Percentiles rank a stretch among this genome's conserved stretches.
Conservation (phyloP, 2,888 invertebrate species). For the Rhamnusium bicolor region DNA sequence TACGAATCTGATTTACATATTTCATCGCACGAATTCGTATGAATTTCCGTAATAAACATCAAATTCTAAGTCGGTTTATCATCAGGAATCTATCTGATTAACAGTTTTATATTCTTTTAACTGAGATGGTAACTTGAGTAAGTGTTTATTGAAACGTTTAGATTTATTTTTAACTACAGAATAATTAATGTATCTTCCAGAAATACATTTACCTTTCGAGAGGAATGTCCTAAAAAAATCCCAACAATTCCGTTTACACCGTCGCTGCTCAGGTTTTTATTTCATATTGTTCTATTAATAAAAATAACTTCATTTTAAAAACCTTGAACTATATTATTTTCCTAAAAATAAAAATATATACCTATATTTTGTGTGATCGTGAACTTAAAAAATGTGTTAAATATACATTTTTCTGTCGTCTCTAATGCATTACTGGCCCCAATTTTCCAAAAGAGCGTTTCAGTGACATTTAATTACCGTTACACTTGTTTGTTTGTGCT, state of each 20-base stretch:
- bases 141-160: no score
- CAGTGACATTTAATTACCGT: conserved; percentile 39
- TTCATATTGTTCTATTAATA: not conserved
- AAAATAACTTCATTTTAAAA: not conserved
- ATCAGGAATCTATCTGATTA: no score
- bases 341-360: not conserved
- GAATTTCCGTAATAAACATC: no score
- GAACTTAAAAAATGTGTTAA: conserved; percentile 13
- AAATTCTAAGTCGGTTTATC: no score
- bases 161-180: no score
- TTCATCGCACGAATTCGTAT: no score
- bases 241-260: not conserved
- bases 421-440: not conserved
- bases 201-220: no score
- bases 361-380: not conserved
- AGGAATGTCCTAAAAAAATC: not conserved
- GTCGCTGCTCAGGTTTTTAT: not conserved
- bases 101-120: no score
- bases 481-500: conserved; percentile 9
- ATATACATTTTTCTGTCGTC: not conserved
- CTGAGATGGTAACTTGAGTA: no score
- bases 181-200: no score
- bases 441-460: conserved; percentile 35
- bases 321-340: not conserved
- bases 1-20: no score